Evolutionary conservation across 2,113 vertebrate species (phyloP), one percentile per base, ranked within the genome.

Genomic region (Gavia stellata): DNA sequence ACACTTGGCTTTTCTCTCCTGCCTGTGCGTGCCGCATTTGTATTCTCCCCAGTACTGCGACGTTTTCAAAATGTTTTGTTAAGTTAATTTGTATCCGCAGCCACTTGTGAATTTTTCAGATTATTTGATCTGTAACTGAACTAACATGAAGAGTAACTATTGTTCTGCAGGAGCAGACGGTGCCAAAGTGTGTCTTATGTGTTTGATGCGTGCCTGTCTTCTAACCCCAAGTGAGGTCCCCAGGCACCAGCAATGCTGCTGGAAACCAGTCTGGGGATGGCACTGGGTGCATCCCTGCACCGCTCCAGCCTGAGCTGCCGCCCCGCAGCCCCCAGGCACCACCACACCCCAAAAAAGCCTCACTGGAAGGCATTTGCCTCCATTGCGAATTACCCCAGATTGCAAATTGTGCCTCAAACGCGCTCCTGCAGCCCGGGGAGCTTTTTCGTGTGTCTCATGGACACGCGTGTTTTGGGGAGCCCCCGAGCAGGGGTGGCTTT

Each of bases 1-100:
- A 23, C 88, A 19, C 92, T 77, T 11, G 74, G 83, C 62, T 77
- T 18, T 62, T 21, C 88, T 59, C 88, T 77, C 66, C 78, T 21
- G 17, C 70, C 61, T 5, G 42, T 5, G 38, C 7, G 15, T 59
- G 91, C 56, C 17, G 20, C 92, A 92, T 97, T 96, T 86, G 90
- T 93, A 96, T 96, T 94, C 95, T 88, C 61, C 80, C 82, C 94
- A 38, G 85, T 33, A 58, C 93, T 20, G 92, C 29, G 9, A 74
- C 53, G 83, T 66, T 96, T 79, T 86, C 94, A 74, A 81, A 91
- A 90, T 87, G 90, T 87, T 97, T 96, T 96, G 94, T 92, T 93
- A 87, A 89, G 93, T 93, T 96, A 96, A 97, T 97, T 97, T 97
- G 93, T 96, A 93, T 90, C 94, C 28, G 68, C 93, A 93, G 95